A percentile compares a stretch with the other conserved stretches of the same genome.
Conservation (phyloP, 1,140 invertebrate genomes). For the Oryzaephilus surinamensis region DNA sequence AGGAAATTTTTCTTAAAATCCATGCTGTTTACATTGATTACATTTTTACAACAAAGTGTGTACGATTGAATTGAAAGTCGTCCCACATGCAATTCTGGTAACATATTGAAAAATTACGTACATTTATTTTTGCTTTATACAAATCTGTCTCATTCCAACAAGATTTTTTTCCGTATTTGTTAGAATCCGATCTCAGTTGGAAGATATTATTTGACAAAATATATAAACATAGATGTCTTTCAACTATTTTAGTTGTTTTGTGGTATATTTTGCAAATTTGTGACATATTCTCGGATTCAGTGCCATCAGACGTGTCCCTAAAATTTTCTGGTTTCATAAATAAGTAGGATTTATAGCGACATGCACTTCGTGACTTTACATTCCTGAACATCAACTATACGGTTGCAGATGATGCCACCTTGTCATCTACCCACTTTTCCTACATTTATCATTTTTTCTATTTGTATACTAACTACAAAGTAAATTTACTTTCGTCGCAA, state of each 20-base stretch:
- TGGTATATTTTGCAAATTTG: too few relatives aligned
- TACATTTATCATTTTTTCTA: conserved; percentile 25
- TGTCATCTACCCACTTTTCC: conserved; percentile 22
- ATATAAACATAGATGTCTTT: too few relatives aligned
- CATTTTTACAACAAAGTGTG: conserved; percentile 3
- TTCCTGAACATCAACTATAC: conserved; percentile 17
- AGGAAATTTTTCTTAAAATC: conserved; percentile 1
- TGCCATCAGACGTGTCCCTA: conserved; percentile 16
- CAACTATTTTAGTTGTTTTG: too few relatives aligned
- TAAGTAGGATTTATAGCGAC: conserved; percentile 28
- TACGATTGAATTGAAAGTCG: not conserved
- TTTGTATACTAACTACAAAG: too few relatives aligned
- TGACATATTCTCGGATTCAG: too few relatives aligned
- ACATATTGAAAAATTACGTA: conserved; percentile 5
- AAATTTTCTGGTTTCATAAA: conserved; percentile 27
- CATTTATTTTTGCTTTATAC: conserved; percentile 9
- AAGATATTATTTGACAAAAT: too few relatives aligned
- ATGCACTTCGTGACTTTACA: conserved; percentile 29
- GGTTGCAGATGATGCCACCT: conserved; percentile 27
- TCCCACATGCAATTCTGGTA: conserved; percentile 7
- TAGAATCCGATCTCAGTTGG: too few relatives aligned
- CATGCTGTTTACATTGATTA: conserved; percentile 9
- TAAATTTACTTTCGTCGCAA: too few relatives aligned
- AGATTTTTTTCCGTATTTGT: conserved; percentile 5
- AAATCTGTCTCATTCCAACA: too few relatives aligned